phyloP scores from a whole-genome alignment of 23 tunicate species.

The Corella eumyota region DNA sequence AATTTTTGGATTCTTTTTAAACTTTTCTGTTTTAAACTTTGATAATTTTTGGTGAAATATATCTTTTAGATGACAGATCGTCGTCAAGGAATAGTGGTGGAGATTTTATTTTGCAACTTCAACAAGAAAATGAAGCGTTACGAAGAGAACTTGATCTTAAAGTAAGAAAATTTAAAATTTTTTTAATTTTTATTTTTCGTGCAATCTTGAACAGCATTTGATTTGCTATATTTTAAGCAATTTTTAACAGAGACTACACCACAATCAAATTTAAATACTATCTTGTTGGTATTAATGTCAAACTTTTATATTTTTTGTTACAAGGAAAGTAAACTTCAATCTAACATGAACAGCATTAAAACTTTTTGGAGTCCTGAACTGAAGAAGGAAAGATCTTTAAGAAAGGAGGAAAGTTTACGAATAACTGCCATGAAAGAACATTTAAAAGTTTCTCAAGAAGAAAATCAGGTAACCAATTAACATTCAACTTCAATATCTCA shows the following conservation, averaged over 20 bases:
- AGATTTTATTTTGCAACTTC: slow-evolving; percentile 56
- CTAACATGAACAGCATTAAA: slow-evolving; percentile 87
- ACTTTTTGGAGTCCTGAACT: slow-evolving; percentile 98
- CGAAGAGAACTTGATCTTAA: slow-evolving; percentile 78
- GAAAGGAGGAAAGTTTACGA: slow-evolving; percentile 68
- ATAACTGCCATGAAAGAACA: slow-evolving; percentile 39
- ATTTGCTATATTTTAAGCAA: neutral
- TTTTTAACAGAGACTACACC: too few species aligned
- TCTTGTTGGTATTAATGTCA: neutral
- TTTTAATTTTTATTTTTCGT: too few species aligned
- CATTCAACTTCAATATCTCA: neutral
- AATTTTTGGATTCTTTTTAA: too few species aligned
- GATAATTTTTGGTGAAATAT: too few species aligned
- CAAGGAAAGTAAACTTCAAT: slow-evolving; percentile 85
- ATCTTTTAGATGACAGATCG: too few species aligned
- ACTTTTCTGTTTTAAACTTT: too few species aligned
- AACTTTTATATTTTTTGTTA: neutral
- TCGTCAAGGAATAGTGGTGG: slow-evolving; percentile 52
- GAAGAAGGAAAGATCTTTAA: slow-evolving; percentile 76
- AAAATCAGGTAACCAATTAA: slow-evolving; percentile 90
- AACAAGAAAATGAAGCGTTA: slow-evolving; percentile 65
- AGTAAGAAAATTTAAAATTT: slow-evolving; percentile 10
- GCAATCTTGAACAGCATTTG: neutral
- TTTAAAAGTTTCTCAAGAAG: slow-evolving; percentile 75
- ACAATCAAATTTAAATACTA: neutral